Percentiles rank a stretch among this genome's conserved stretches.
These are phyloP conservation scores for Amphiprion percula DNA, from an alignment of 2,113 vertebrate genomes.

Conservation along the genomic window DNA sequence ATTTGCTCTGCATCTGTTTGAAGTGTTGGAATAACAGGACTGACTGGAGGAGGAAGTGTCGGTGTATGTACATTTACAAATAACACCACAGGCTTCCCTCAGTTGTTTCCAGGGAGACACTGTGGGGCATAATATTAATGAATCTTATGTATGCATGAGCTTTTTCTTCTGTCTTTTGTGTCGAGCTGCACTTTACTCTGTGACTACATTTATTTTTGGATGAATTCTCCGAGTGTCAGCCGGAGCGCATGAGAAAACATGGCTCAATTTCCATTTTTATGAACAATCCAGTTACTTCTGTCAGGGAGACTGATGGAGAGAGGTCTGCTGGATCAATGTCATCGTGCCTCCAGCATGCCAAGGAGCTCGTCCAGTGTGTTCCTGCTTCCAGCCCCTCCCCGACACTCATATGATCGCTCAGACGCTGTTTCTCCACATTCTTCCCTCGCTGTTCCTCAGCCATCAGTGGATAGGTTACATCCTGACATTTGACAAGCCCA, in stretches of 20 bases:
- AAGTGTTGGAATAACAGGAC: constrained; percentile 55
- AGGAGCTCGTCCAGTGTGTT: constrained; percentile 67
- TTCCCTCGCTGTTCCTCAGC: constrained; percentile 26
- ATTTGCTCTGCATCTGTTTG: constrained; percentile 74
- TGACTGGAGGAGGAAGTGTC: constrained; percentile 50
- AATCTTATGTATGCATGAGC: constrained; percentile 20
- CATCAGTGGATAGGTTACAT: constrained; percentile 39
- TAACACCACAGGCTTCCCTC: constrained; percentile 29
- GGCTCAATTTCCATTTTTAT: constrained; percentile 88
- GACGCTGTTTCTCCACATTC: constrained; percentile 23
- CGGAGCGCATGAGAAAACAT: constrained; percentile 58
- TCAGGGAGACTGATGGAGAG: constrained; percentile 81
- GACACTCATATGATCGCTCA: constrained; percentile 28
- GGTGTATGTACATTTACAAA: constrained; percentile 37
- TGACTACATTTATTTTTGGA: constrained; percentile 54
- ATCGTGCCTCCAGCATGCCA: constrained; percentile 76
- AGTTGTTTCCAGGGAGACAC: constrained; percentile 8
- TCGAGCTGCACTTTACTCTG: constrained; percentile 8
- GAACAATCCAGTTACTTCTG: constrained; percentile 83
- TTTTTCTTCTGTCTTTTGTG: neutral
- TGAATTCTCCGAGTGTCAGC: constrained; percentile 46
- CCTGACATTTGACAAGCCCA: constrained; percentile 59
- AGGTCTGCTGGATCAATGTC: constrained; percentile 82
- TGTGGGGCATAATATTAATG: constrained; percentile 13
- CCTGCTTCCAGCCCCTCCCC: constrained; percentile 51